A percentile compares a stretch with the other conserved stretches of the same genome.
Conservation (phyloP, 1,140 invertebrate genomes). For the Ostrea edulis region DNA sequence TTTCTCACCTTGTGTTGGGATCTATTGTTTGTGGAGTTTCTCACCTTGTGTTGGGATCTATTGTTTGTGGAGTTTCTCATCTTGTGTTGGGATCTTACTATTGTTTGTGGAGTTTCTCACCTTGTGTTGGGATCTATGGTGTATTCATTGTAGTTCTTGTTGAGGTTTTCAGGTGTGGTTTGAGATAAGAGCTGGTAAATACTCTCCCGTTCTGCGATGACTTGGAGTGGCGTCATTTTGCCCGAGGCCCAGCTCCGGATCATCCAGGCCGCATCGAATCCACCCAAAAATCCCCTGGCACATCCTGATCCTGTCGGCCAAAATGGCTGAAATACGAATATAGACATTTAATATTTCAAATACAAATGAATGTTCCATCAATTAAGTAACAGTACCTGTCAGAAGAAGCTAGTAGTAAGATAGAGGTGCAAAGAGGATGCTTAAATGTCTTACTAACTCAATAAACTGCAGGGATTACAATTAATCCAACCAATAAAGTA, state of each 20-base stretch:
- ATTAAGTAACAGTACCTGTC: too few relatives aligned
- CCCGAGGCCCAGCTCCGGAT: slow-evolving; percentile 90
- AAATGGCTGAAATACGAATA: slow-evolving; percentile 87
- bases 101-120: slow-evolving; percentile 18
- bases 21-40: too few relatives aligned
- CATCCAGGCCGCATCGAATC: slow-evolving; percentile 97
- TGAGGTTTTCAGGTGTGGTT: slow-evolving; percentile 97
- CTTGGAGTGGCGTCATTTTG: slow-evolving; percentile 78
- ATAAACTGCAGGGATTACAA: too few relatives aligned
- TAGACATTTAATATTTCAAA: neutral
- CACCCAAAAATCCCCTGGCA: slow-evolving; percentile 96
- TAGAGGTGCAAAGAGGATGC: too few relatives aligned
- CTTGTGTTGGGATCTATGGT: slow-evolving; percentile 92
- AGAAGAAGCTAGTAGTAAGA: too few relatives aligned
- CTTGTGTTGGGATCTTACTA: too few relatives aligned
- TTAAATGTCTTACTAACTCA: too few relatives aligned
- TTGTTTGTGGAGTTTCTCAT: too few relatives aligned
- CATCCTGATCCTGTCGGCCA: slow-evolving; percentile 99
- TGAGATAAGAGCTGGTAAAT: slow-evolving; percentile 94
- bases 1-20: too few relatives aligned
- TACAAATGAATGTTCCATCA: slow-evolving; percentile 14
- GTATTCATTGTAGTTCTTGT: slow-evolving; percentile 92
- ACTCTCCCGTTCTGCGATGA: slow-evolving; percentile 95
- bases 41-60: too few relatives aligned
- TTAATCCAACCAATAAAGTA: too few relatives aligned